Conservation (phyloP, 2,888 invertebrate species). For the Apamea epomidion region DNA sequence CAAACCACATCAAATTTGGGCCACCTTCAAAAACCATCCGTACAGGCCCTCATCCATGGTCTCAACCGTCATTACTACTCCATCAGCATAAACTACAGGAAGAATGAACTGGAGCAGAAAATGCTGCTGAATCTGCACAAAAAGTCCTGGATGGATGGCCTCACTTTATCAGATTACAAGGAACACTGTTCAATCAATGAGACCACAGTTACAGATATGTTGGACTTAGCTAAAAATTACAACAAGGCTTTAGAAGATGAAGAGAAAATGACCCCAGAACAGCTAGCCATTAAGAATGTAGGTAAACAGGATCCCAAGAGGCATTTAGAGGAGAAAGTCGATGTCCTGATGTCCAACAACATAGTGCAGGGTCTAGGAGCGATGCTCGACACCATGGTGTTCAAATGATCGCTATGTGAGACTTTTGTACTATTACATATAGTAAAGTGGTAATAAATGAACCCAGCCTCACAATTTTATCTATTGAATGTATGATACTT, state of each 20-base stretch:
- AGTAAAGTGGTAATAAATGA: conserved; percentile 80
- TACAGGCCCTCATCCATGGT: conserved; percentile 99
- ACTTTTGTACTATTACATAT: conserved; percentile 76
- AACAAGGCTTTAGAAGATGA: conserved; percentile 99
- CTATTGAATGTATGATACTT: conserved; percentile 80
- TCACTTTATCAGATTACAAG: conserved; percentile 97
- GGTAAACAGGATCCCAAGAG: conserved; percentile 99
- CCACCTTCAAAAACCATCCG: conserved; percentile 99
- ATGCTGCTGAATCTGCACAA: conserved; percentile 99
- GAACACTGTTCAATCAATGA: conserved; percentile 98
- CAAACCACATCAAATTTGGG: conserved; percentile 99
- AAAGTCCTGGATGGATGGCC: conserved; percentile 99
- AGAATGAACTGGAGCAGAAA: conserved; percentile 99
- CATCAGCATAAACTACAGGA: conserved; percentile 99
- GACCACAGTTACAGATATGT: conserved; percentile 98
- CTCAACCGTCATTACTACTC: conserved; percentile 99
- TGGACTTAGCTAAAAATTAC: conserved; percentile 99
- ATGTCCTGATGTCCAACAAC: conserved; percentile 98
- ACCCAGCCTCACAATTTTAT: conserved; percentile 78
- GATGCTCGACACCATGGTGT: conserved; percentile 95
- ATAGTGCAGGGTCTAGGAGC: conserved; percentile 99
- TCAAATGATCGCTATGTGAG: conserved; percentile 83
- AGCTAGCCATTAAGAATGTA: conserved; percentile 99
- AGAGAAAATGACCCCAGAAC: conserved; percentile 99
- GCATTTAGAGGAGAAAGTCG: conserved; percentile 99